Evolutionary conservation across 2,797 vertebrate species (phyloP), one percentile per base, ranked within the genome.

Genomic region (Mus spretus): DNA sequence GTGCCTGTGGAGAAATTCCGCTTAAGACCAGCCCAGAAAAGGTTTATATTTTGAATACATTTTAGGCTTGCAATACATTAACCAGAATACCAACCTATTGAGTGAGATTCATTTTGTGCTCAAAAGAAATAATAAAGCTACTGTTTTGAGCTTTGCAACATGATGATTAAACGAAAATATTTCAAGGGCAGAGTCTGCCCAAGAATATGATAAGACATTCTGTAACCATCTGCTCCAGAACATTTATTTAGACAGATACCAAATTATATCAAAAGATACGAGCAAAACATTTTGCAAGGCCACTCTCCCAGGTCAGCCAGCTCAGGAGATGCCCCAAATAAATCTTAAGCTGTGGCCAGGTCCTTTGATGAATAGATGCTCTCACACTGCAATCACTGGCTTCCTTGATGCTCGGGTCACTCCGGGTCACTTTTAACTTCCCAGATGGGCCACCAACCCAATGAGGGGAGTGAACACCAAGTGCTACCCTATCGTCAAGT

Each of bases 111-210:
- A 82, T 74, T 93, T 88, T 78, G 34, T 80, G 53, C 67, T 74
- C 63, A 53, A 67, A 78, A 65, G 72, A 93, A 55, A 74, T 17
- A 88, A 89, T 37, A 83, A 87, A 82, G 81, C n/a, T 37, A 84
- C 83, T 86, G 65, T 89, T 87, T 79, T 95, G 72, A 65, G 84
- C 85, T 96, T 95, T 95, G 61, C 44, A 83, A 74, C 12, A 85
- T 34, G 85, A 87, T 70, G 83, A 97, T 95, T 89, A 93, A 89
- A 97, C 95, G 89, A 81, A 94, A 95, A 96, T 67, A 96, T 96
- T 95, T 93, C 79, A 97, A 90, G 94, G 96, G 70, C 97, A 95
- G 47, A 97, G 63, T 93, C 95, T 92, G 91, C 91, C 91, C 84
- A 93, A 93, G 90, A 96, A 94, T 90, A 84, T 84, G 91, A 97